Evolutionary conservation across 2,797 vertebrate species (phyloP).

Genomic region (Macrochelys suwanniensis): DNA sequence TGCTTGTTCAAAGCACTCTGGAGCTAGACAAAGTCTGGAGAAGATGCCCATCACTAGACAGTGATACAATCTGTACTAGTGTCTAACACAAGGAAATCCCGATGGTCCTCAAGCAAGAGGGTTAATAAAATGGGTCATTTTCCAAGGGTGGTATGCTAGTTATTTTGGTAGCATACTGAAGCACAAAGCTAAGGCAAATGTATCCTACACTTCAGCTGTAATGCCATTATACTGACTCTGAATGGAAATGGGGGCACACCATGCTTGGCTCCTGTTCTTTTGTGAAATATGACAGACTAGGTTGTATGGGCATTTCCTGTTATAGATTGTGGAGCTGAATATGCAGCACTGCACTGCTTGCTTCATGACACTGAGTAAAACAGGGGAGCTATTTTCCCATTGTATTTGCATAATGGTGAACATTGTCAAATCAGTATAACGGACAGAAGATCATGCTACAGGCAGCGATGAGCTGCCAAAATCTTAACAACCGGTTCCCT

Average conservation of each 20-base stretch:
- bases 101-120: background rate
- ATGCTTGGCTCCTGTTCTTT: background rate
- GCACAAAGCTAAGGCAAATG: background rate
- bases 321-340: rapidly evolving
- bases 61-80: background rate
- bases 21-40: background rate
- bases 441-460: constrained; percentile 9
- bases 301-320: background rate
- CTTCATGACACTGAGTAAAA: background rate
- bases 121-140: constrained; percentile 37
- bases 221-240: background rate
- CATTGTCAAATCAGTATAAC: constrained; percentile 39
- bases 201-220: constrained; percentile 36
- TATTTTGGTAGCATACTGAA: constrained; percentile 17
- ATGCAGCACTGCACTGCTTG: background rate
- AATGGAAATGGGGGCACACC: rapidly evolving
- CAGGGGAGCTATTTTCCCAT: background rate
- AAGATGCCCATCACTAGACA: background rate
- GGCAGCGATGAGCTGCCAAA: background rate
- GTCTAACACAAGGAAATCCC: constrained; percentile 10
- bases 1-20: background rate
- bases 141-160: too few relatives aligned
- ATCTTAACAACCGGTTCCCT: too few relatives aligned
- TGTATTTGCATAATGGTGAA: constrained; percentile 42
- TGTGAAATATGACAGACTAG: background rate